phyloP scores from a whole-genome alignment of 2,797 vertebrate species.

The Chaetodon trifasciatus region DNA sequence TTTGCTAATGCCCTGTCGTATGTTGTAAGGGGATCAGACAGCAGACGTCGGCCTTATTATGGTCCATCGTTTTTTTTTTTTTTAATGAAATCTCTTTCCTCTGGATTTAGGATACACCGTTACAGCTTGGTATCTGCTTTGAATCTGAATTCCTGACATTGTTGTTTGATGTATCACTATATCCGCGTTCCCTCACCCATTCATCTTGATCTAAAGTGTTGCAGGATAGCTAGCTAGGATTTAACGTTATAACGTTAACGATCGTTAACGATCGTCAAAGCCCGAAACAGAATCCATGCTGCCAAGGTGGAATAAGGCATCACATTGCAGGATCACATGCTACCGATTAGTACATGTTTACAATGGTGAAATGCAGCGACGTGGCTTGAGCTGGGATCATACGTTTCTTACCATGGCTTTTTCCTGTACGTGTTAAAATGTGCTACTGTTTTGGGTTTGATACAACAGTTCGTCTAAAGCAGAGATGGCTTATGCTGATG shows the following conservation, averaged over 20 bases:
- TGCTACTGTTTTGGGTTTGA: background rate
- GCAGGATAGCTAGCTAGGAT: background rate
- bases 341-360: constrained; percentile 45
- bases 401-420: background rate
- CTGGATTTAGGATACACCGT: background rate
- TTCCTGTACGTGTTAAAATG: background rate
- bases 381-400: background rate
- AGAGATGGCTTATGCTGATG: background rate
- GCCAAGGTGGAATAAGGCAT: background rate
- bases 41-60: constrained; percentile 38
- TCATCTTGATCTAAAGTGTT: background rate
- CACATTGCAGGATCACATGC: constrained; percentile 36
- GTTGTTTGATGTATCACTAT: constrained; percentile 38
- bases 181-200: constrained; percentile 8
- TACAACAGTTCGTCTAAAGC: too few species aligned
- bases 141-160: constrained; percentile 57
- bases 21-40: background rate
- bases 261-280: background rate
- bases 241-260: background rate
- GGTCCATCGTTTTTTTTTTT: constrained; percentile 25
- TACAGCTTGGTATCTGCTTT: constrained; percentile 22
- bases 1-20: background rate
- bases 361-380: constrained; percentile 16
- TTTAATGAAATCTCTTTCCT: background rate
- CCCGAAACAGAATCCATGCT: background rate